Evolutionary conservation across 2,113 vertebrate species (phyloP).

Genomic region (Geothlypis trichas): DNA sequence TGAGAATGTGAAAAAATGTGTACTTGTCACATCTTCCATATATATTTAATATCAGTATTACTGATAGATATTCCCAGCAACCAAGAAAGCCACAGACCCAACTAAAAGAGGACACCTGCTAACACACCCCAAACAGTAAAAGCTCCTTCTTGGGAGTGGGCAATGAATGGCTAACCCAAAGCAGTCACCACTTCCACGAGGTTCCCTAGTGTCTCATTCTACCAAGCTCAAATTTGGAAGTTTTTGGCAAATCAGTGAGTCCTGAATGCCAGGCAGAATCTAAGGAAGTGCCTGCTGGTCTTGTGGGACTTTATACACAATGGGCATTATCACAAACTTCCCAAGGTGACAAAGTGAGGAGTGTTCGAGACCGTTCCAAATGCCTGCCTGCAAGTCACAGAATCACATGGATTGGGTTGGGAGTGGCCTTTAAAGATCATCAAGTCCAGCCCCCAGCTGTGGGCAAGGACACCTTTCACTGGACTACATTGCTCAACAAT

Average conservation of each 20-base stretch:
- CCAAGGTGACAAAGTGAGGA: not conserved
- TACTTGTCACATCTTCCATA: not conserved
- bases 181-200: not conserved
- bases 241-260: not conserved
- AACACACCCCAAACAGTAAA: not conserved
- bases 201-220: not conserved
- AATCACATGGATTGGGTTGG: not conserved
- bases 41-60: not conserved
- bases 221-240: not conserved
- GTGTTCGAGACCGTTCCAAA: rapidly evolving
- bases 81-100: not conserved
- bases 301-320: not conserved
- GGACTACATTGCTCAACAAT: not conserved
- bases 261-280: not conserved
- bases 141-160: not conserved
- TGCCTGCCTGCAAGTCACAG: not conserved
- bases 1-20: not conserved
- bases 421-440: not conserved
- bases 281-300: not conserved
- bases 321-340: not conserved
- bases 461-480: not conserved
- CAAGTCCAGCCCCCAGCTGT: rapidly evolving
- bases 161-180: not conserved
- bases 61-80: not conserved
- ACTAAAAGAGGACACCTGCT: not conserved